Evolutionary conservation across 2,113 vertebrate species (phyloP).

Genomic region (Camelus dromedarius): DNA sequence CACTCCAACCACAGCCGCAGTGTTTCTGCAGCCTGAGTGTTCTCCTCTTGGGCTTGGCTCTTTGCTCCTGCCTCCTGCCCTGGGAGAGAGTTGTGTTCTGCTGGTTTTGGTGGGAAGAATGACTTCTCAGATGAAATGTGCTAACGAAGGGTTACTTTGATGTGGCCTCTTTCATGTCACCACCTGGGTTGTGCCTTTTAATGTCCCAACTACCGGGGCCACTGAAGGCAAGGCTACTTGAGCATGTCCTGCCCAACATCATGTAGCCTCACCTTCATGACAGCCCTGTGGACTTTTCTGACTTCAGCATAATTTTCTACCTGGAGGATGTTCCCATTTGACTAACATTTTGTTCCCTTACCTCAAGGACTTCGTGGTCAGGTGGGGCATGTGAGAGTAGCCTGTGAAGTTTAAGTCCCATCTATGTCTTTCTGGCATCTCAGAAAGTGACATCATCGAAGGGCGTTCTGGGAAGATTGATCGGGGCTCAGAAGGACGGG

Average conservation of each 20-base stretch:
- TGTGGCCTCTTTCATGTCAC: background rate
- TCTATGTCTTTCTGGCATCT: background rate
- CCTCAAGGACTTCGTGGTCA: background rate
- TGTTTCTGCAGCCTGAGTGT: background rate
- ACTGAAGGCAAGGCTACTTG: background rate
- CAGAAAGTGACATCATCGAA: background rate
- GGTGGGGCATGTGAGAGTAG: background rate
- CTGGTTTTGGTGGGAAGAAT: background rate
- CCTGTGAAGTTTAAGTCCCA: background rate
- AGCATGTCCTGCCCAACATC: background rate
- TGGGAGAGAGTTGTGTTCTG: background rate
- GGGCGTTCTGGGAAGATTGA: background rate
- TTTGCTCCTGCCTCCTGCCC: background rate
- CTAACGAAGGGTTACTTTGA: background rate
- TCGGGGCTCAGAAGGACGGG: background rate
- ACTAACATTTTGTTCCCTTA: background rate
- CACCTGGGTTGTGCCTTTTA: background rate
- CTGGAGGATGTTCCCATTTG: background rate
- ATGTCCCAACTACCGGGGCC: background rate
- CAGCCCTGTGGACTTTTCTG: background rate
- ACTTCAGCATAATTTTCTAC: background rate
- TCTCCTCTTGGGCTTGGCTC: background rate
- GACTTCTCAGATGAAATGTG: background rate
- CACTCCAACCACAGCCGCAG: fast-evolving
- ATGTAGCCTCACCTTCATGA: background rate